Conservation (phyloP, 1,140 invertebrate genomes). For the Lasioglossum albipes region DNA sequence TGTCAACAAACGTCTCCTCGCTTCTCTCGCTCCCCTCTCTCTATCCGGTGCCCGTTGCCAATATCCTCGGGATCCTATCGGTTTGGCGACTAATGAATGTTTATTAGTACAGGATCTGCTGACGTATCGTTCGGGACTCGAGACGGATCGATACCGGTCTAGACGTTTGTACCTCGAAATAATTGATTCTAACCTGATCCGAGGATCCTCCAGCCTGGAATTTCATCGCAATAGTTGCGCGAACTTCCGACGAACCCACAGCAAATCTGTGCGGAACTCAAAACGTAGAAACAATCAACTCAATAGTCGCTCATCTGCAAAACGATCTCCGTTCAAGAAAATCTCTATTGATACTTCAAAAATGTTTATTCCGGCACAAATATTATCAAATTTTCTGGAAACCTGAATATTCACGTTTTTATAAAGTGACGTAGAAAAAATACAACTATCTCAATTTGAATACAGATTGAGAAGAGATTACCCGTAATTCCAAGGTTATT, state of each 20-base stretch:
- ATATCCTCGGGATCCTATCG: slow-evolving; percentile 58
- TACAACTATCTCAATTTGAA: no score
- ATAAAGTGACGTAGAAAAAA: no score
- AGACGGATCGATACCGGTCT: slow-evolving; percentile 60
- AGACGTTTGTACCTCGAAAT: slow-evolving; percentile 61
- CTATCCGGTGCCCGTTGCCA: slow-evolving; percentile 42
- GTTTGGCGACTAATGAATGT: slow-evolving; percentile 62
- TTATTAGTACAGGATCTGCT: slow-evolving; percentile 59
- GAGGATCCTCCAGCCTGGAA: slow-evolving; percentile 39
- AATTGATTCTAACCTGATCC: slow-evolving; percentile 56
- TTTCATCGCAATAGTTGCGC: slow-evolving; percentile 25
- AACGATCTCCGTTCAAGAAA: no score
- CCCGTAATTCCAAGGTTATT: no score
- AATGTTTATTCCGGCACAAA: no score
- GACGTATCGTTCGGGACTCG: slow-evolving; percentile 56
- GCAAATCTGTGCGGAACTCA: not conserved
- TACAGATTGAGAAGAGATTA: no score
- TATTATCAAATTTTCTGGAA: no score
- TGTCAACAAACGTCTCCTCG: slow-evolving; percentile 43
- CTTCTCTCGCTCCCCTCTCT: slow-evolving; percentile 4
- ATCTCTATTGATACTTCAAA: no score
- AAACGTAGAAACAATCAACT: not conserved
- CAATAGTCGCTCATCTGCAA: no score
- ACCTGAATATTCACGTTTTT: no score
- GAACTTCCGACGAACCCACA: not conserved